A percentile compares a stretch with the other conserved stretches of the same genome.
These are phyloP conservation scores for Hydrochoerus hydrochaeris DNA, from an alignment of 2,113 vertebrate genomes.

Conservation along the genomic window DNA sequence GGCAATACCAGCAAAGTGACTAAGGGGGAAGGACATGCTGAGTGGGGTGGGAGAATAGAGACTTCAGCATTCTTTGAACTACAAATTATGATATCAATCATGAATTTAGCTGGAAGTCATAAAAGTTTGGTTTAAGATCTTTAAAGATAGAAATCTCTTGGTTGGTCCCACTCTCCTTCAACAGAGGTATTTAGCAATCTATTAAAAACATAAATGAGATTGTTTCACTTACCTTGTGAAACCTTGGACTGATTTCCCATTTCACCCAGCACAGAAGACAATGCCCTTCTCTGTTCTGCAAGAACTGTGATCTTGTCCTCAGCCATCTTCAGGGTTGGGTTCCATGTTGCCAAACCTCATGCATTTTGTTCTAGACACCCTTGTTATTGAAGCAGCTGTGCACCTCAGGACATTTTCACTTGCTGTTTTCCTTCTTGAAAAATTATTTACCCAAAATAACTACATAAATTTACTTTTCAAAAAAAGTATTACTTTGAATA, in stretches of 20 bases:
- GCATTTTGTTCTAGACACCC: not conserved
- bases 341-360: not conserved
- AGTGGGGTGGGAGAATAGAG: not conserved
- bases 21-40: not conserved
- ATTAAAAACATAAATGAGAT: not conserved
- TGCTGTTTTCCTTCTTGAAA: not conserved
- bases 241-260: not conserved
- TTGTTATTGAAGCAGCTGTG: not conserved
- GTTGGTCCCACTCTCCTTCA: not conserved
- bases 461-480: not conserved
- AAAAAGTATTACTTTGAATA: not conserved
- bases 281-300: not conserved
- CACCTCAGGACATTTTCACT: not conserved
- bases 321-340: not conserved
- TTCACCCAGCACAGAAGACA: not conserved
- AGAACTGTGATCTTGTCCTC: not conserved
- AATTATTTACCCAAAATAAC: not conserved
- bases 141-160: not conserved
- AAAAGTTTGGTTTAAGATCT: conserved; percentile 7
- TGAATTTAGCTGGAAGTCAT: not conserved
- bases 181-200: not conserved
- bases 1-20: not conserved
- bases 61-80: not conserved
- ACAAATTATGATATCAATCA: not conserved
- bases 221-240: not conserved